Evolutionary conservation across 2,113 vertebrate genomes (phyloP), one percentile per base, ranked within the genome.

Genomic region (Neotragus moschatus): DNA sequence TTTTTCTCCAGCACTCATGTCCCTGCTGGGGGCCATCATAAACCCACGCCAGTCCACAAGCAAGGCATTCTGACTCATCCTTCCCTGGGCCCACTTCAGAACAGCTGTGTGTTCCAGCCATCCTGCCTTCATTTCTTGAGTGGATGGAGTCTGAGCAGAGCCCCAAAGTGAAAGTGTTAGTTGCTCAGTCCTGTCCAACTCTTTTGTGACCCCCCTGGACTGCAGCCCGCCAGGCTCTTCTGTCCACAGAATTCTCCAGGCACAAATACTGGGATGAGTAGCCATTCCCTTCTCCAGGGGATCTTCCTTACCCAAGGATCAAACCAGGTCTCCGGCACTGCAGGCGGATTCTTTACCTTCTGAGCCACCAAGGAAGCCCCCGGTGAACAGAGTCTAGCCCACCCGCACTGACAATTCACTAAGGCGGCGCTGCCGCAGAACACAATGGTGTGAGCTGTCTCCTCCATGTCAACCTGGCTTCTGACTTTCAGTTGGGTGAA

Each of bases 361-460:
- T 39, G 66, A 73, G 66, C 19, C 36, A 39, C 19, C 19, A 25
- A 21, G 66, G n/a, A 39, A 39, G 66, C n/a, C 1, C 36, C 66
- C 6, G 21, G n/a, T 6, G 21, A 39, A 36, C 66, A 13, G 66
- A 25, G 66, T 6, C 66, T 6, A 55, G 33, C 3, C 6, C 63
- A 61, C 9, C 39, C 1, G 4, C 7, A 39, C 28, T 0, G 39
- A 84, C 61, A 16, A 12, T 3, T 13, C 1, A 2, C 8, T 17
- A 1, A 7, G 2, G 0, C 6, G 5, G 39, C 0, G 0, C 9
- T 5, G 25, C 30, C 15, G 9, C 26, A 30, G 49, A 15, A 3
- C 17, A 39, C 28, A 28, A 3, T 2, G 6, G 7, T 56, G 17
- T 4, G 45, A 51, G 60, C 16, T 2, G 23, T 66, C 1, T 16